Evolutionary conservation across 1,140 invertebrate genomes (phyloP), one percentile per base, ranked within the genome.

Genomic region (Agraylea sexmaculata): DNA sequence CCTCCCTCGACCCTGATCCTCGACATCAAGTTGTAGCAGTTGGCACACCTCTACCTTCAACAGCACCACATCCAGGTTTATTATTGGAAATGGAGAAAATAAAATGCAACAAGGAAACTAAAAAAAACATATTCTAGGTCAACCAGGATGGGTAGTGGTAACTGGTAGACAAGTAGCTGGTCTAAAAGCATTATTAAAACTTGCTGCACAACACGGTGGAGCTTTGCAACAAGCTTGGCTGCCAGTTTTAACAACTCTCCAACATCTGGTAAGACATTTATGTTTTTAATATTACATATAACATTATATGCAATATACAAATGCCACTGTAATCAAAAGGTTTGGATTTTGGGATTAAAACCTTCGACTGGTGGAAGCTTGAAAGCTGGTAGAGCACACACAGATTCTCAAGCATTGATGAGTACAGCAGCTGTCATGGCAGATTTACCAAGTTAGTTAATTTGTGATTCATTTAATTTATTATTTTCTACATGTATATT

Each of bases 81-180:
- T 47, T 21, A 18, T 12, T 31, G 25, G 30, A n/a, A n/a, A n/a
- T n/a, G n/a, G n/a, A n/a, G n/a, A n/a, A n/a, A n/a, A n/a, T n/a
- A n/a, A n/a, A n/a, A n/a, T n/a, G n/a, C n/a, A n/a, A n/a, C n/a
- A n/a, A n/a, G n/a, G n/a, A 27, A 27, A 47, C 55, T 59, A 75
- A 77, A 25, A n/a, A n/a, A n/a, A n/a, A n/a, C n/a, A n/a, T n/a
- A n/a, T 19, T 31, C 3, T 12, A 49, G 78, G 83, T 15, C 83
- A 87, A 56, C 86, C 89, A 63, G 86, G 85, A n/a, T 87, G 87
- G n/a, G 93, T 98, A 21, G 93, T 97, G 88, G 70, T 99, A 52
- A 98, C 93, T 4, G 86, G 91, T 0, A 94, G 97, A 55, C 98
- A 99, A 73, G 71, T 99, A 15, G 88, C 96, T 52, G 94, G 91